Conservation (phyloP, 2,113 vertebrate genomes). For the Tachycineta bicolor region DNA sequence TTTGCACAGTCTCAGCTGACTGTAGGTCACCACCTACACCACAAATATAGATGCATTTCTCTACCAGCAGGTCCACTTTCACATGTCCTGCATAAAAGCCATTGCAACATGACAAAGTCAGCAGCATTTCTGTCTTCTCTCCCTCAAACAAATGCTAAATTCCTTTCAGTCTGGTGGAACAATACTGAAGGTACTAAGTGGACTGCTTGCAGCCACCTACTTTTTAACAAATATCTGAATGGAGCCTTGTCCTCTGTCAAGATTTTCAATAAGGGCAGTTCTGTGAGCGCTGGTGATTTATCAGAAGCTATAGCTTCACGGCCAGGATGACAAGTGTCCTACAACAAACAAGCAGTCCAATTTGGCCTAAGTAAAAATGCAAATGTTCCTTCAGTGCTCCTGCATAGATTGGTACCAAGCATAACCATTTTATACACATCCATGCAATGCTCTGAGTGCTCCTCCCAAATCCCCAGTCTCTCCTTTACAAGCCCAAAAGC, state of each 20-base stretch:
- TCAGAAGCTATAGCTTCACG: neutral
- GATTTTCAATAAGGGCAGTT: neutral
- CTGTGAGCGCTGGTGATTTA: neutral
- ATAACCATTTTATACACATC: neutral
- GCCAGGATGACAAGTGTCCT: neutral
- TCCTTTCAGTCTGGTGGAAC: neutral
- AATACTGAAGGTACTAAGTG: neutral
- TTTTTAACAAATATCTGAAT: neutral
- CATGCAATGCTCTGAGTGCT: neutral
- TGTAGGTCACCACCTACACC: neutral
- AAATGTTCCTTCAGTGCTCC: neutral
- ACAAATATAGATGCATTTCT: neutral
- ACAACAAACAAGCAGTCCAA: neutral
- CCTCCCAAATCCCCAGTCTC: neutral
- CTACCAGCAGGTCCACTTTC: neutral
- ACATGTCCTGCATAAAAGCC: neutral
- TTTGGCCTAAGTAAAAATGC: neutral
- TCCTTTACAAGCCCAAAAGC: neutral
- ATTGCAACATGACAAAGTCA: neutral
- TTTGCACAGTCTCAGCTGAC: neutral
- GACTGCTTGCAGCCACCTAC: neutral
- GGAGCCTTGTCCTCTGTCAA: neutral
- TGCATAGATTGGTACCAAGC: neutral
- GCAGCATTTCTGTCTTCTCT: neutral
- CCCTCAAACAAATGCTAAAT: neutral